These are phyloP conservation scores for Sarotherodon lohbergeri DNA, from an alignment of 2,113 vertebrate genomes.

Conservation along the genomic window DNA sequence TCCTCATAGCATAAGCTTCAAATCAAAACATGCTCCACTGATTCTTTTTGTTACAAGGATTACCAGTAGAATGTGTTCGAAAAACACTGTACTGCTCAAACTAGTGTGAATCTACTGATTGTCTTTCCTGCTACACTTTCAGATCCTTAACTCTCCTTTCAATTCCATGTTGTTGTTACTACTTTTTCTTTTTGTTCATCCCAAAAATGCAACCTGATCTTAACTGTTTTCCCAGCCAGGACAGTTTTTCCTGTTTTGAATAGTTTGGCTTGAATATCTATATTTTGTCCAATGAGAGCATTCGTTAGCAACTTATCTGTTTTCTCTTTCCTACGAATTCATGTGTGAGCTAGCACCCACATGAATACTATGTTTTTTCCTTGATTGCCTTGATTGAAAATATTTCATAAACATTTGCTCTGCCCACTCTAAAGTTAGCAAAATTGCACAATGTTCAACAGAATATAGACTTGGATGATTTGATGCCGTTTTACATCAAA, in stretches of 20 bases:
- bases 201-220: background rate
- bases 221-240: background rate
- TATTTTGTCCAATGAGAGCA: background rate
- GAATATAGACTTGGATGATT: background rate
- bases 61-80: background rate
- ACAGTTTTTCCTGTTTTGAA: background rate
- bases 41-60: background rate
- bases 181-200: background rate
- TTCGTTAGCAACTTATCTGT: background rate
- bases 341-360: background rate
- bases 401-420: background rate
- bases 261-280: background rate
- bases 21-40: background rate
- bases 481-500: background rate
- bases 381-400: background rate
- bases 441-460: background rate
- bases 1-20: background rate
- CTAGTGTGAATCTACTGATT: background rate
- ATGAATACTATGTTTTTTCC: background rate
- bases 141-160: background rate
- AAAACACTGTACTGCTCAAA: background rate
- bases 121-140: background rate
- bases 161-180: background rate
- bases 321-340: background rate
- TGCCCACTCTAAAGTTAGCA: background rate